phyloP scores from a whole-genome alignment of 37 sponge, comb jelly and placozoan genomes.

The Bolinopsis microptera region DNA sequence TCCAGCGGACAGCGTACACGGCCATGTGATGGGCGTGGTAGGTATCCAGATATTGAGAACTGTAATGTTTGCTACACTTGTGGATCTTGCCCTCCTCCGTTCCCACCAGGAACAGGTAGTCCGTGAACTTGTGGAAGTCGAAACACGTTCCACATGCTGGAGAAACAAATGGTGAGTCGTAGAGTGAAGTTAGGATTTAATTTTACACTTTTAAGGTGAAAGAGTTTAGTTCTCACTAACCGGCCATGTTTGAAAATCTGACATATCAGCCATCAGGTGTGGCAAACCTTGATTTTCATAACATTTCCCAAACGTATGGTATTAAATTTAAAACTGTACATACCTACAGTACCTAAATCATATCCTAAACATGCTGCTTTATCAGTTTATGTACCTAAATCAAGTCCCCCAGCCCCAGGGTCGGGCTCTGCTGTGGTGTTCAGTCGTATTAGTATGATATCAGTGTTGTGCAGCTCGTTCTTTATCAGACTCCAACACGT shows the following conservation, averaged over 20 bases:
- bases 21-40: constrained; percentile 89
- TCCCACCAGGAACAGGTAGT: constrained; percentile 89
- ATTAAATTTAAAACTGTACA: no score
- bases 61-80: constrained; percentile 97
- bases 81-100: constrained; percentile 91
- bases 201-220: background rate
- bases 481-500: constrained; percentile 73
- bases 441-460: constrained; percentile 68
- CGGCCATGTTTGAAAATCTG: no score
- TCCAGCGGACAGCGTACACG: constrained; percentile 88
- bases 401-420: constrained; percentile 43
- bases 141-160: constrained; percentile 86
- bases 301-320: no score
- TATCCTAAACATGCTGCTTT: no score
- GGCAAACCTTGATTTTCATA: no score
- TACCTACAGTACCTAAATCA: no score
- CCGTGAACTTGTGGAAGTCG: constrained; percentile 76
- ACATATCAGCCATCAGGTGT: no score
- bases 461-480: constrained; percentile 90
- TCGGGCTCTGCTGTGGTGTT: background rate
- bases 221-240: background rate
- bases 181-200: background rate
- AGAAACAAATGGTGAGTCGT: background rate
- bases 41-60: constrained; percentile 79
- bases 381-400: constrained; percentile 34